Evolutionary conservation across 1,140 invertebrate genomes (phyloP).

Genomic region (Theocolax elegans): DNA sequence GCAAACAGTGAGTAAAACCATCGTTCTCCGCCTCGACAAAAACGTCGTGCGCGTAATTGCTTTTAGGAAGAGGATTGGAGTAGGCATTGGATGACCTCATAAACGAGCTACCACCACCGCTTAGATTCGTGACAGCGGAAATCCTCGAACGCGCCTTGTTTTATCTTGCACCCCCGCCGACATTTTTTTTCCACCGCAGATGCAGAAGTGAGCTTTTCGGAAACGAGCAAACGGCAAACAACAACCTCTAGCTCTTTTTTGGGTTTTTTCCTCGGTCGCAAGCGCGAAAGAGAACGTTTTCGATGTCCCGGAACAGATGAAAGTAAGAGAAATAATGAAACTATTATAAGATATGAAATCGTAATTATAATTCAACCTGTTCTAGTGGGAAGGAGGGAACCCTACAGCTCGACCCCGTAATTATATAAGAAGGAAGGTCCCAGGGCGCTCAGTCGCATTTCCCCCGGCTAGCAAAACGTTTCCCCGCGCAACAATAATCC

Average conservation of each 20-base stretch:
- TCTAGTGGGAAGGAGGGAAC: no score
- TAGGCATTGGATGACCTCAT: slow-evolving; percentile 27
- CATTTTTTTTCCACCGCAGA: slow-evolving; percentile 24
- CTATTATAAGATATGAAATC: no score
- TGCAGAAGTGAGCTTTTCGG: slow-evolving; percentile 31
- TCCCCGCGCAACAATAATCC: slow-evolving; percentile 4
- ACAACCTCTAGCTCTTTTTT: slow-evolving; percentile 1
- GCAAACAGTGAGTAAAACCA: no score
- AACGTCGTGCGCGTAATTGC: slow-evolving; percentile 30
- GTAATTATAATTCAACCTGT: no score
- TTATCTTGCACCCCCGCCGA: not conserved
- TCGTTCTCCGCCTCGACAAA: not conserved
- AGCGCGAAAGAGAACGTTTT: not conserved
- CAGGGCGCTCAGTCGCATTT: not conserved
- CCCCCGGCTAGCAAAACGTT: no score
- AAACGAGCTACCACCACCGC: slow-evolving; percentile 5
- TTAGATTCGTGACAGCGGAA: no score
- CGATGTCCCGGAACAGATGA: not conserved
- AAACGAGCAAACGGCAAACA: slow-evolving; percentile 19
- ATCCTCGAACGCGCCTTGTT: slow-evolving; percentile 24
- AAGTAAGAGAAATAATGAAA: no score
- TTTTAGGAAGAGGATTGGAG: slow-evolving; percentile 26
- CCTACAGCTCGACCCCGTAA: not conserved
- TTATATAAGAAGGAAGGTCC: slow-evolving; percentile 2
- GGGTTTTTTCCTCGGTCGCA: no score